Percentiles rank a stretch among this genome's conserved stretches.
Evolutionary conservation across 2,888 invertebrate genomes (phyloP).

Genomic region (Busseola fusca): DNA sequence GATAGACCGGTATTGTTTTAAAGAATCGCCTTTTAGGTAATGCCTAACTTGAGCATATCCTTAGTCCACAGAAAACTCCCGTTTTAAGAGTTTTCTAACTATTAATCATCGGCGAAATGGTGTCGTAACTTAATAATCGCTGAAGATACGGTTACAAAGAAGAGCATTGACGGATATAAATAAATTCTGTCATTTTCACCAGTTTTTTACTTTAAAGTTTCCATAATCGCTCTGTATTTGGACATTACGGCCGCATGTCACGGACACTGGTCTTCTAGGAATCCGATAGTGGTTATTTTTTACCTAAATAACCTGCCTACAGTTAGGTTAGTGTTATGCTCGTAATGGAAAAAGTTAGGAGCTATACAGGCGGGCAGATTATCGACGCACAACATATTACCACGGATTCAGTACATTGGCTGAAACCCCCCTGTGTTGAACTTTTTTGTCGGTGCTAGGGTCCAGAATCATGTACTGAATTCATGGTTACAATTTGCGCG

Average conservation of each 20-base stretch:
- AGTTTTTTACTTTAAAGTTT: not conserved
- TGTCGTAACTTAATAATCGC: not conserved
- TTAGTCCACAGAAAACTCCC: not conserved
- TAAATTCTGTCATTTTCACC: too few relatives aligned
- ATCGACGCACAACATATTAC: not conserved
- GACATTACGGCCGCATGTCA: not conserved
- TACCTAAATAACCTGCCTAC: not conserved
- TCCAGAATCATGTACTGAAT: too few relatives aligned
- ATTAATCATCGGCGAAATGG: not conserved
- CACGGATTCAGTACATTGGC: not conserved
- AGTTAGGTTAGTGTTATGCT: not conserved
- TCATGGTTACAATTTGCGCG: not conserved
- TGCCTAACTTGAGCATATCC: not conserved
- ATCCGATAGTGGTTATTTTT: not conserved
- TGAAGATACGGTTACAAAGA: too few relatives aligned
- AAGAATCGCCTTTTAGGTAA: not conserved
- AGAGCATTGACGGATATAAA: too few relatives aligned
- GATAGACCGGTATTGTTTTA: slow-evolving; percentile 44
- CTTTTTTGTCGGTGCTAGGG: not conserved
- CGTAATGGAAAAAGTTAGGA: not conserved
- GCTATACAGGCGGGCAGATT: not conserved
- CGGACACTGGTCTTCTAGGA: not conserved
- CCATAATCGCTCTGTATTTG: not conserved
- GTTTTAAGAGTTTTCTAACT: not conserved
- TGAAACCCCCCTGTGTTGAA: not conserved